Evolutionary conservation across 1,140 invertebrate genomes (phyloP).

Genomic region (Drosophila lini): DNA sequence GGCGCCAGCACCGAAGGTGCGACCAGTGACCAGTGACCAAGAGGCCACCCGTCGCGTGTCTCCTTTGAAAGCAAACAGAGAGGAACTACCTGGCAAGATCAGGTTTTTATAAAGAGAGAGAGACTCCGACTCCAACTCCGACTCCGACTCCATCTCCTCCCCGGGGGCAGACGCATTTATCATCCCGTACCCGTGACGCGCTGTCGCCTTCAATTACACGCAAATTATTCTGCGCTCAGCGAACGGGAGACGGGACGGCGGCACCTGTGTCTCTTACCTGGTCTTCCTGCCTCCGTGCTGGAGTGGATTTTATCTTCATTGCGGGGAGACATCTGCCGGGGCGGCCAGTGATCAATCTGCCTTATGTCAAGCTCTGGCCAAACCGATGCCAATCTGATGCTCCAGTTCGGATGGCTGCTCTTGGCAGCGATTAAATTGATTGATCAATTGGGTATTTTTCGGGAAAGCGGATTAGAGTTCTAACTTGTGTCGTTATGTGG

Average conservation of each 20-base stretch:
- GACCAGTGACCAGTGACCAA: constrained; percentile 28
- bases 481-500: not conserved
- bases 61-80: constrained; percentile 4
- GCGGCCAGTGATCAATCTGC: constrained; percentile 70
- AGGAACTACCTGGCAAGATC: constrained; percentile 22
- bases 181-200: constrained; percentile 59
- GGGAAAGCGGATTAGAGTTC: constrained; percentile 7
- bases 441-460: constrained; percentile 23
- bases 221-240: constrained; percentile 72
- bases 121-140: not conserved
- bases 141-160: not conserved
- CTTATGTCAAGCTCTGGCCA: constrained; percentile 61
- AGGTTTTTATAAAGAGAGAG: constrained; percentile 15
- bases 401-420: constrained; percentile 41
- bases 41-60: constrained; percentile 27
- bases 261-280: constrained; percentile 51
- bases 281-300: constrained; percentile 4
- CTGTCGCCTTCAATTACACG: constrained; percentile 77
- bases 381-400: constrained; percentile 46
- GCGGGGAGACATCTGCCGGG: constrained; percentile 25
- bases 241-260: constrained; percentile 33
- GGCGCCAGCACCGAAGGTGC: constrained; percentile 55
- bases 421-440: constrained; percentile 42
- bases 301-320: constrained; percentile 21
- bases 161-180: constrained; percentile 64